phyloP scores from a whole-genome alignment of 2,113 vertebrate species.

The Campylorhamphus procurvoides region DNA sequence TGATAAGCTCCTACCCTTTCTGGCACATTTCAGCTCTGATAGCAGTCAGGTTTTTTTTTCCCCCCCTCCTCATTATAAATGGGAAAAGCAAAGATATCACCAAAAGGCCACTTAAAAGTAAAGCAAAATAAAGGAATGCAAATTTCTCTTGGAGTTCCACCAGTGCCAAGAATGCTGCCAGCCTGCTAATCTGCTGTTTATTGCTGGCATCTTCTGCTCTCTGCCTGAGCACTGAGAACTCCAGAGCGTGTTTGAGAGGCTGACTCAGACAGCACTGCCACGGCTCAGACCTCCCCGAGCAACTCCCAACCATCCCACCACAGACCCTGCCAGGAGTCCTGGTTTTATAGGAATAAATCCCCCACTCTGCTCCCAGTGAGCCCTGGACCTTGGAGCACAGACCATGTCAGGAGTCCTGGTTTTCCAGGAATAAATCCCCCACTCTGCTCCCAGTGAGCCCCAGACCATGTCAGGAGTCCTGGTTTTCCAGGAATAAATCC shows the following conservation, averaged over 20 bases:
- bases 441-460: no score
- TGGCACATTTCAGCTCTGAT: background rate
- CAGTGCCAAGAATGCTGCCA: background rate
- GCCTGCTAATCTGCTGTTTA: conserved; percentile 13
- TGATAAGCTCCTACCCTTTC: background rate
- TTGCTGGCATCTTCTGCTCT: background rate
- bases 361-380: no score
- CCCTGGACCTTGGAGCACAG: no score
- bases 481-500: no score
- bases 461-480: no score
- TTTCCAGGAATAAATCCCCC: no score
- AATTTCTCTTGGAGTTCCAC: background rate
- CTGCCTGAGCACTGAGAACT: background rate
- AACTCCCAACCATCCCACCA: background rate
- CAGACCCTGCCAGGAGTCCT: background rate
- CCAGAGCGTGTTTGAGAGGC: background rate
- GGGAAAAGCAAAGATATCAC: background rate
- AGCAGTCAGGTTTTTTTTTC: background rate
- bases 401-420: no score
- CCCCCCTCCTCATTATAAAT: background rate
- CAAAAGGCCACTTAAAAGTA: conserved; percentile 41
- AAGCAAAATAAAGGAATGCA: conserved; percentile 20
- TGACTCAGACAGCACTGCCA: conserved; percentile 45
- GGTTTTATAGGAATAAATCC: no score
- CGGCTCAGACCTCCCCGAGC: conserved; percentile 27